phyloP scores from a whole-genome alignment of 2,113 vertebrate genomes.

The Strigops habroptila region DNA sequence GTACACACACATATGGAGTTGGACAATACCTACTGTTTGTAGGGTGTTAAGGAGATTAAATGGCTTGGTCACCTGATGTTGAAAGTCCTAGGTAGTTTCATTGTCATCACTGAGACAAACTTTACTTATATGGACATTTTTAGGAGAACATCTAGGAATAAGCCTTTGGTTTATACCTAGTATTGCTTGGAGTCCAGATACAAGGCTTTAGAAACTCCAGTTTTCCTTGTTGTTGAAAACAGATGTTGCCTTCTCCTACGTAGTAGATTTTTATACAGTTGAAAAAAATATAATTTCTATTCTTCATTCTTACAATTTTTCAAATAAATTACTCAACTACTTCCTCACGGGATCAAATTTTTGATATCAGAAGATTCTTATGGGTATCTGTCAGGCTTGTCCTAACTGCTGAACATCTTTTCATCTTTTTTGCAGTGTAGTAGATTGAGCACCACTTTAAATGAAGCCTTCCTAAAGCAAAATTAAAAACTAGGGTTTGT shows the following conservation, averaged over 20 bases:
- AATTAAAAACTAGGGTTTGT: background rate
- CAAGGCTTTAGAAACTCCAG: background rate
- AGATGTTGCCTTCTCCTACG: background rate
- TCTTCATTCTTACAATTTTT: background rate
- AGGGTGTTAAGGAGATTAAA: background rate
- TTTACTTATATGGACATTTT: background rate
- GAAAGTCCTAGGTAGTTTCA: background rate
- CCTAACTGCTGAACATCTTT: background rate
- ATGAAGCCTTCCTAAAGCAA: background rate
- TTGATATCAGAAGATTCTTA: background rate
- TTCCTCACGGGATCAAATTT: background rate
- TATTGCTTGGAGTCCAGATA: background rate
- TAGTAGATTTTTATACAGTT: background rate
- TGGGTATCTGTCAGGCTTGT: background rate
- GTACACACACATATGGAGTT: background rate
- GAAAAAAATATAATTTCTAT: background rate
- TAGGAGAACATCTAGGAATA: background rate
- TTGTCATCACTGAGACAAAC: background rate
- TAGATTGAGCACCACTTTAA: rapidly evolving
- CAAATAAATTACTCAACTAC: background rate
- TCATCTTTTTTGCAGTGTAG: background rate
- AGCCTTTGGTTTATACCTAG: background rate
- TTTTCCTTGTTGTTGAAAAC: background rate
- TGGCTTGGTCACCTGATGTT: background rate
- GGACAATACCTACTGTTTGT: too few species aligned